Evolutionary conservation across 2,113 vertebrate genomes (phyloP), one percentile per base, ranked within the genome.

Genomic region (Thamnophis sirtalis): DNA sequence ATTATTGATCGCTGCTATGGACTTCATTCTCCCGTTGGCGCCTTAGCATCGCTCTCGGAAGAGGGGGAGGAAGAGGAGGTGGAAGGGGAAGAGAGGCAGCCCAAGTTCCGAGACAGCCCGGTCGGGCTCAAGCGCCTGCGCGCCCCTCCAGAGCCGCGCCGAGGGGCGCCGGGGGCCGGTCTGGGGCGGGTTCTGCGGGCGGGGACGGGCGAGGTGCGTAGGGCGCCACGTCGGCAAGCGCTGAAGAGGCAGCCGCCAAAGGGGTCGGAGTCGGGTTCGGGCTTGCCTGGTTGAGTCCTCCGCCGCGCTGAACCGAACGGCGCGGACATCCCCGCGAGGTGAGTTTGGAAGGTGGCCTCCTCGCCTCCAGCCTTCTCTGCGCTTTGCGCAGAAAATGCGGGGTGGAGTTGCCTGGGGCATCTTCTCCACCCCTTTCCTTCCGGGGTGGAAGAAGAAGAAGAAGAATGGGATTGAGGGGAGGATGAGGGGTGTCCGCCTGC

Each of bases 141-240:
- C 84, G 86, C 90, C 89, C 91, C 63, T 90, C 90, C 8, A 80
- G 11, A 86, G 58, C 33, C 15, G n/a, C 28, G 85, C 88, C 19
- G 5, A 89, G 87, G 68, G 87, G 73, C 55, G 51, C 68, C 21
- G 55, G 48, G 21, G 0, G 38, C 95, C 86, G 91, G 92, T 54
- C 94, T 91, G 96, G 96, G 95, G 95, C 94, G 95, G 95, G 93
- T 91, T 94, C 33, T 48, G 50, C 88, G 73, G 91, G 68, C 55
- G 94, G 92, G 58, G 85, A 89, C 91, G 93, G 94, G 88, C 90
- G 94, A 91, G 91, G 87, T 91, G 94, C 96, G 95, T 94, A 91
- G 93, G 96, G 95, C 97, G 97, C 97, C 97, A 97, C 97, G 97
- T 98, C 97, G 95, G 96, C 97, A 97, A 94, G 92, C 93, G 56